Evolutionary conservation across 2,797 vertebrate species (phyloP).

Genomic region (Acropternis orthonyx): DNA sequence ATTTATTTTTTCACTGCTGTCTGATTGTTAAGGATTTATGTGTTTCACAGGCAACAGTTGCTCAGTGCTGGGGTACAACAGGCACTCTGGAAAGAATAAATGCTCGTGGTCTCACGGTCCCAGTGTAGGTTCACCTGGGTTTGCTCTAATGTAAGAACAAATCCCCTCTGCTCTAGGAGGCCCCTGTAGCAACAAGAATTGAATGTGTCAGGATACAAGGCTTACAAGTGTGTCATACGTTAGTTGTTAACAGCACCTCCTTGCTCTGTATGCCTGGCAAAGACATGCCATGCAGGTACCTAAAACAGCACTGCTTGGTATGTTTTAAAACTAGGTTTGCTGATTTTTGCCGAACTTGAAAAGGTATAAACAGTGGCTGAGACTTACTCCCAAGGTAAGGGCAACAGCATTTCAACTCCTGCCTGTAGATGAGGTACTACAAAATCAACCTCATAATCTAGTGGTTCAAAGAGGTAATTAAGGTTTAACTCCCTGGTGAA

Average conservation of each 20-base stretch:
- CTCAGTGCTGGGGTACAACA: neutral
- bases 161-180: neutral
- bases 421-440: neutral
- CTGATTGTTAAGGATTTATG: neutral
- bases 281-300: neutral
- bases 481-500: neutral
- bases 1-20: neutral
- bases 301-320: neutral
- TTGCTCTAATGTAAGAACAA: neutral
- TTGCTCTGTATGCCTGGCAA: neutral
- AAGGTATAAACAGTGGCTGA: neutral
- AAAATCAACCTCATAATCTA: neutral
- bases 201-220: neutral
- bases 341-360: neutral
- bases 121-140: neutral
- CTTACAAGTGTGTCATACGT: rapidly evolving
- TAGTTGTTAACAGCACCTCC: neutral
- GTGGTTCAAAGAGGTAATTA: neutral
- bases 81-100: neutral
- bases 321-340: neutral
- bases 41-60: neutral
- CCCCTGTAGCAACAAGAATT: neutral
- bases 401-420: neutral
- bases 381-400: neutral
- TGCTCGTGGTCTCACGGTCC: neutral